A percentile compares a stretch with the other conserved stretches of the same genome.
Evolutionary conservation across 2,797 vertebrate species (phyloP).

Genomic region (Lagodon rhomboides): DNA sequence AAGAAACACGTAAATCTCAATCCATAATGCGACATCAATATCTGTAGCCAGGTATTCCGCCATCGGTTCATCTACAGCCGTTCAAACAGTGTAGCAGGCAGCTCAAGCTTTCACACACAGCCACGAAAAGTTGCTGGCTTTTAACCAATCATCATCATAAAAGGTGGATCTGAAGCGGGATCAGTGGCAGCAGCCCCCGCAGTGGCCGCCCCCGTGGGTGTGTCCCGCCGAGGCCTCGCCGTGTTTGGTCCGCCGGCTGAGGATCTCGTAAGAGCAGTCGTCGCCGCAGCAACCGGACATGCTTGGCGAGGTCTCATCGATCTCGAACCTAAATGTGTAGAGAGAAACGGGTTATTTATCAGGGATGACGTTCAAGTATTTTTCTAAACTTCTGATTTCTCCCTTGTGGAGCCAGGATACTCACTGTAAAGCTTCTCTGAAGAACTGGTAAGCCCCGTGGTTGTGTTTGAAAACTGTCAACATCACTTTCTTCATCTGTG

Average conservation of each 20-base stretch:
- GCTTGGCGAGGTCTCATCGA: slow-evolving; percentile 94
- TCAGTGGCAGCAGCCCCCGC: slow-evolving; percentile 95
- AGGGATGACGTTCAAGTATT: neutral
- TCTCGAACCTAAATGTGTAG: slow-evolving; percentile 87
- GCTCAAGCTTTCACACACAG: slow-evolving; percentile 71
- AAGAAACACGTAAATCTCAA: slow-evolving; percentile 34
- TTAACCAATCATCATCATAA: slow-evolving; percentile 48
- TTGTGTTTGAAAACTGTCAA: slow-evolving; percentile 98
- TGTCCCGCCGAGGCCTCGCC: slow-evolving; percentile 90
- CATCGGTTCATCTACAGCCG: slow-evolving; percentile 13
- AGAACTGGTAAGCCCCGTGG: slow-evolving; percentile 96
- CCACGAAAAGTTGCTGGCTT: slow-evolving; percentile 72
- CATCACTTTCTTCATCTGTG: slow-evolving; percentile 99
- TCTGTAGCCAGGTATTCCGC: slow-evolving; percentile 41
- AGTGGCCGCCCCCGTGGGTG: slow-evolving; percentile 89
- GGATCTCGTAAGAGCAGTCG: slow-evolving; percentile 95
- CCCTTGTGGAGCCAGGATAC: slow-evolving; percentile 55
- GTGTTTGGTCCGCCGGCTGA: slow-evolving; percentile 94
- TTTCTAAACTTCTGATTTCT: too few relatives aligned
- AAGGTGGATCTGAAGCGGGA: neutral
- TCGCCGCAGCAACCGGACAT: slow-evolving; percentile 95
- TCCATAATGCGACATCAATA: slow-evolving; percentile 40
- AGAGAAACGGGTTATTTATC: neutral
- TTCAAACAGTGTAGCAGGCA: slow-evolving; percentile 48
- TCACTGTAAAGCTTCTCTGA: slow-evolving; percentile 97